Evolutionary conservation across 2,888 invertebrate genomes (phyloP).

Genomic region (Platypus cylindrus): DNA sequence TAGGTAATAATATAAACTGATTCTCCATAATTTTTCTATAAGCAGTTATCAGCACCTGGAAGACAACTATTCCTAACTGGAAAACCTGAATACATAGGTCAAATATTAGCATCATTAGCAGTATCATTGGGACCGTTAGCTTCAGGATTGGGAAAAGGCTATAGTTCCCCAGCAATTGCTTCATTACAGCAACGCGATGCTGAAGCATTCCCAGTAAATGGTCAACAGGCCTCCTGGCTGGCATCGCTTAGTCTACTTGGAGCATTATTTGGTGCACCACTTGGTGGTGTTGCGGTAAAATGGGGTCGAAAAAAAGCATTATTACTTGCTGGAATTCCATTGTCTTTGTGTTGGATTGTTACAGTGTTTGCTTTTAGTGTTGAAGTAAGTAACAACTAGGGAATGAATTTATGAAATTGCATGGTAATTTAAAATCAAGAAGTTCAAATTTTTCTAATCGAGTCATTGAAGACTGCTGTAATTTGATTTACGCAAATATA

Average conservation of each 20-base stretch:
- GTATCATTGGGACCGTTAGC: slow-evolving; percentile 69
- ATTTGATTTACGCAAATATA: too few species aligned
- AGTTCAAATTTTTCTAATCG: too few species aligned
- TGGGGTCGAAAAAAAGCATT: slow-evolving; percentile 59
- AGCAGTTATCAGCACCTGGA: slow-evolving; percentile 31
- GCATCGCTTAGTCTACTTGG: slow-evolving; percentile 68
- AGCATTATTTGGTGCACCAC: slow-evolving; percentile 65
- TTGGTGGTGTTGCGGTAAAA: slow-evolving; percentile 66
- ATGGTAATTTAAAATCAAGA: too few species aligned
- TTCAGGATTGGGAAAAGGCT: slow-evolving; percentile 68
- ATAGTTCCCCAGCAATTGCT: slow-evolving; percentile 70
- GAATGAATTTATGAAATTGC: too few species aligned
- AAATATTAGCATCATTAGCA: slow-evolving; percentile 66
- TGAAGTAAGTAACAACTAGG: too few species aligned
- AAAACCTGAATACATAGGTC: slow-evolving; percentile 31
- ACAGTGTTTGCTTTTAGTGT: slow-evolving; percentile 68
- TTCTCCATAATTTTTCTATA: too few species aligned
- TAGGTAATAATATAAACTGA: too few species aligned
- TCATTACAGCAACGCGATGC: slow-evolving; percentile 53
- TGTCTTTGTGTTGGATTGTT: slow-evolving; percentile 69
- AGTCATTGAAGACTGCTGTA: too few species aligned
- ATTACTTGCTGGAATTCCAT: slow-evolving; percentile 59
- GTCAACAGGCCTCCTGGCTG: slow-evolving; percentile 71
- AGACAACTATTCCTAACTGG: slow-evolving; percentile 30
- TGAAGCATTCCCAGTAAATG: slow-evolving; percentile 49